These are phyloP conservation scores for Ramphastos sulfuratus DNA, from an alignment of 2,113 vertebrate species.

Conservation along the genomic window DNA sequence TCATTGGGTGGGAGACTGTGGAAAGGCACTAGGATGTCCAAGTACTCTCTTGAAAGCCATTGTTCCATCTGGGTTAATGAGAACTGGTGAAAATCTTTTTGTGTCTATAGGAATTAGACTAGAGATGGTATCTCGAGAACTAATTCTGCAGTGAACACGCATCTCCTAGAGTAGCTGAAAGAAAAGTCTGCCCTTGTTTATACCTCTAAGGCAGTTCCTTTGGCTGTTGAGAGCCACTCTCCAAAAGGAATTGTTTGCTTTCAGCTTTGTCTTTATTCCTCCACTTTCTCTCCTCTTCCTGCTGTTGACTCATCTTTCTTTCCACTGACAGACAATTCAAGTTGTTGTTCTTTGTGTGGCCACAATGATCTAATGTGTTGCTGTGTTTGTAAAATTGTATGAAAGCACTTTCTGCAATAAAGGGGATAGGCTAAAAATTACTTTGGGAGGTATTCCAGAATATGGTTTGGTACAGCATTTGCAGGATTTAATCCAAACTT, in stretches of 20 bases:
- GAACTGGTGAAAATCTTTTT: background rate
- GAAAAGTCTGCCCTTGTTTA: background rate
- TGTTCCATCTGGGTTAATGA: background rate
- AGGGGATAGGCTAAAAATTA: slow-evolving; percentile 15
- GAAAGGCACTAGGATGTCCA: background rate
- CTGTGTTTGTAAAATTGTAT: slow-evolving; percentile 8
- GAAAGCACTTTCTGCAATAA: background rate
- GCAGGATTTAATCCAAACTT: background rate
- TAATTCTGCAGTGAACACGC: background rate
- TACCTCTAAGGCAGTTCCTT: background rate
- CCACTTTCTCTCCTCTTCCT: background rate
- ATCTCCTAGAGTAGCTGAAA: background rate
- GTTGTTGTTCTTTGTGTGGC: slow-evolving; percentile 32
- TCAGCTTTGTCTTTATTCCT: background rate
- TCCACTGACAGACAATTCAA: slow-evolving; percentile 2
- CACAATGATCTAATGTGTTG: slow-evolving; percentile 40
- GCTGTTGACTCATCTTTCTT: background rate
- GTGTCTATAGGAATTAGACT: background rate
- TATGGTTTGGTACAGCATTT: slow-evolving; percentile 1
- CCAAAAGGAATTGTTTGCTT: background rate
- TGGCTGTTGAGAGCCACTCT: background rate
- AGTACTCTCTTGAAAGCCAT: background rate
- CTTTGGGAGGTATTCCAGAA: slow-evolving; percentile 10
- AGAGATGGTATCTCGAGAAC: background rate
- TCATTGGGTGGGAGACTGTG: background rate